Evolutionary conservation across 2,797 vertebrate species (phyloP).

Genomic region (Pseudochromis fuscus): DNA sequence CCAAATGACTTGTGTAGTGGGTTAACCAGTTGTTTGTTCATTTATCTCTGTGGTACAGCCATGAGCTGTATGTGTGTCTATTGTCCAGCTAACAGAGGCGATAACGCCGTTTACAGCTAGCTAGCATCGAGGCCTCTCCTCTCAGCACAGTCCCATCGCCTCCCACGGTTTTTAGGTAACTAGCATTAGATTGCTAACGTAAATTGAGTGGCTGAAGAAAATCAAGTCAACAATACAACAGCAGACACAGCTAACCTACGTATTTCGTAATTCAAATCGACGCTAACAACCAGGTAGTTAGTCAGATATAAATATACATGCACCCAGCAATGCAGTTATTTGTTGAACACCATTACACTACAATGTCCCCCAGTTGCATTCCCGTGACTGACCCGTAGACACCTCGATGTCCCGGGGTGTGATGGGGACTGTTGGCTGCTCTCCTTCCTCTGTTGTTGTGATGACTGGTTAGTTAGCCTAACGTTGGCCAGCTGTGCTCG

Average conservation of each 20-base stretch:
- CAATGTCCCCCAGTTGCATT: slow-evolving; percentile 16
- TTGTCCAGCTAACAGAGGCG: slow-evolving; percentile 72
- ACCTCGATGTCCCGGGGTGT: slow-evolving; percentile 80
- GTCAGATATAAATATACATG: not conserved
- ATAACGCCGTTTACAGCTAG: slow-evolving; percentile 68
- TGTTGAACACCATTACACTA: slow-evolving; percentile 1
- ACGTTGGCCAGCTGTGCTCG: slow-evolving; percentile 78
- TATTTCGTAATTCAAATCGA: not conserved
- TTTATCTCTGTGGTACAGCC: not conserved
- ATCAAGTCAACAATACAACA: slow-evolving; percentile 26
- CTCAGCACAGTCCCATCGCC: slow-evolving; percentile 70
- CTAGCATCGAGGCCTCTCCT: slow-evolving; percentile 82
- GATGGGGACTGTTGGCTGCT: slow-evolving; percentile 60
- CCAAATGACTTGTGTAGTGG: accelerated
- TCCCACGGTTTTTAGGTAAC: slow-evolving; percentile 50
- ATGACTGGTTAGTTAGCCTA: slow-evolving; percentile 73
- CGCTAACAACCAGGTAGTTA: not conserved
- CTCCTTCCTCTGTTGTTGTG: slow-evolving; percentile 80
- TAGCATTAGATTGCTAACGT: slow-evolving; percentile 52
- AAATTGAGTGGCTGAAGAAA: slow-evolving; percentile 17
- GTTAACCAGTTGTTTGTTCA: not conserved
- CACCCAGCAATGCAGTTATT: slow-evolving; percentile 2
- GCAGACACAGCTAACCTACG: slow-evolving; percentile 40
- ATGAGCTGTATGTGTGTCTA: slow-evolving; percentile 54
- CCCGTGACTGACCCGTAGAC: slow-evolving; percentile 79